Percentiles rank a stretch among this genome's conserved stretches.
Evolutionary conservation across 2,888 invertebrate species (phyloP).

Genomic region (Acronicta aceris): DNA sequence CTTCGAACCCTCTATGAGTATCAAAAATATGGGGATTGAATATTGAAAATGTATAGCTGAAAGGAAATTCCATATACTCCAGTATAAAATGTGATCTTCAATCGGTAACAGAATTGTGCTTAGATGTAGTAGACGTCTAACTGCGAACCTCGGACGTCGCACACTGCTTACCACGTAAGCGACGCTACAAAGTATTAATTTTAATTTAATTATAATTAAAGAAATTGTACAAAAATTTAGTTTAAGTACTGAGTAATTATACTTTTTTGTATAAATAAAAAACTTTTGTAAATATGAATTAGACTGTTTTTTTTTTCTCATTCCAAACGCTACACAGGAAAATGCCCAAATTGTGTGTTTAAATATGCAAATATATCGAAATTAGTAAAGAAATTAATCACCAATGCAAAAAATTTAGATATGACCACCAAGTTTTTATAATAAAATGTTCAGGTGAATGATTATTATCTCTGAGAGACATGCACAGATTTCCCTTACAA

Average conservation of each 20-base stretch:
- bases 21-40: background rate
- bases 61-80: slow-evolving; percentile 21
- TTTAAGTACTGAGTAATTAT: slow-evolving; percentile 70
- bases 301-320: slow-evolving; percentile 47
- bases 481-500: too few species aligned
- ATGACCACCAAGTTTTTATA: too few species aligned
- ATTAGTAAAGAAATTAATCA: too few species aligned
- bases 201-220: slow-evolving; percentile 74
- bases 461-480: too few species aligned
- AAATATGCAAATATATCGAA: too few species aligned
- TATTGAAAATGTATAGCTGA: background rate
- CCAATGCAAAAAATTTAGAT: too few species aligned
- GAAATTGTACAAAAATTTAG: slow-evolving; percentile 85
- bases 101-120: slow-evolving; percentile 20
- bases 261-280: slow-evolving; percentile 78
- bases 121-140: slow-evolving; percentile 4
- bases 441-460: too few species aligned
- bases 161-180: slow-evolving; percentile 52
- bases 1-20: slow-evolving; percentile 5
- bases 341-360: too few species aligned
- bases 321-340: background rate
- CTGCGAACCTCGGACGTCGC: slow-evolving; percentile 18
- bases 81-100: slow-evolving; percentile 36
- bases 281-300: slow-evolving; percentile 77
- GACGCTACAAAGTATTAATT: slow-evolving; percentile 64